These are phyloP conservation scores for Popillia japonica DNA, from an alignment of 1,140 invertebrate species.

Conservation along the genomic window DNA sequence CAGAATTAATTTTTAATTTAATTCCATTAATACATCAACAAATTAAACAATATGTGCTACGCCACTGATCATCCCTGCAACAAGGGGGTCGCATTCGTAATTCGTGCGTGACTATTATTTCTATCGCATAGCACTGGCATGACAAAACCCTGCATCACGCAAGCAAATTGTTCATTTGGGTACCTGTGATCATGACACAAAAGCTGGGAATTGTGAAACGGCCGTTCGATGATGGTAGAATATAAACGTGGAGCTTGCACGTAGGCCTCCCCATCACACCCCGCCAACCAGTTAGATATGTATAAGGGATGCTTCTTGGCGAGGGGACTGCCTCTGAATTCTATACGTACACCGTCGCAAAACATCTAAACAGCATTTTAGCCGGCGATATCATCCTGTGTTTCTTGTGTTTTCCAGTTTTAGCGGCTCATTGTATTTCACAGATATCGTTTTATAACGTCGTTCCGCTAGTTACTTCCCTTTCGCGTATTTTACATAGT, in stretches of 20 bases:
- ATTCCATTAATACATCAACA: no score
- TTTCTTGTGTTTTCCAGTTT: slow-evolving; percentile 32
- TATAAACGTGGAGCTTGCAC: no score
- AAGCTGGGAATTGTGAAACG: slow-evolving; percentile 6
- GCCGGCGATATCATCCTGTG: slow-evolving; percentile 17
- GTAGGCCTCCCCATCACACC: no score
- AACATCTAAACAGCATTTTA: slow-evolving; percentile 38
- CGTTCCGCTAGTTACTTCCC: slow-evolving; percentile 38
- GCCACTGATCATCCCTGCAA: slow-evolving; percentile 19
- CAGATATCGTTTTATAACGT: slow-evolving; percentile 47
- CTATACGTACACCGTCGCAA: not conserved
- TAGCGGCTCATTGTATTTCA: no score
- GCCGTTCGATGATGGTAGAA: no score
- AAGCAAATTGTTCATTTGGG: slow-evolving; percentile 20
- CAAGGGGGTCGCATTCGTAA: not conserved
- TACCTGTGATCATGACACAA: slow-evolving; percentile 27
- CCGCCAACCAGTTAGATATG: no score
- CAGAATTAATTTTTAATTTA: no score
- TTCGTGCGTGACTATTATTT: slow-evolving; percentile 14
- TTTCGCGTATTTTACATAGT: not conserved
- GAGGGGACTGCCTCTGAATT: not conserved
- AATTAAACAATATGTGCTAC: no score
- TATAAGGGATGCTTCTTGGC: not conserved
- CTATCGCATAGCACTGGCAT: not conserved
- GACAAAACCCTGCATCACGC: slow-evolving; percentile 22